These are phyloP conservation scores for Brotula barbata DNA, from an alignment of 2,797 vertebrate genomes.

Conservation along the genomic window DNA sequence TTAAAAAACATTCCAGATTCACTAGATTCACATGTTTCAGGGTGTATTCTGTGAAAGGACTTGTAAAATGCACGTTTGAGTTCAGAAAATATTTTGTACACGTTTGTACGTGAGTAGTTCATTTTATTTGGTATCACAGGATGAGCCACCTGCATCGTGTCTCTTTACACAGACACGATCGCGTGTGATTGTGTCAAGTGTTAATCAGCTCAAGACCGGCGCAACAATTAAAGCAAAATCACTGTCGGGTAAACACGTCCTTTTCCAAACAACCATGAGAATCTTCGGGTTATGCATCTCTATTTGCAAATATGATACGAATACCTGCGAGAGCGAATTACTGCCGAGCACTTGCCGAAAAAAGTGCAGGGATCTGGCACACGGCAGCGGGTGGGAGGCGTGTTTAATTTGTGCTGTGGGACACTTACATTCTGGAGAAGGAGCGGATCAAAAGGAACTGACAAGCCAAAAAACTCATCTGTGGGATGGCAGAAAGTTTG, in stretches of 20 bases:
- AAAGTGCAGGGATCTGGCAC: background rate
- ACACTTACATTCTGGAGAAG: conserved; percentile 25
- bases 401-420: conserved; percentile 35
- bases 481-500: conserved; percentile 14
- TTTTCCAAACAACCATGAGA: conserved; percentile 23
- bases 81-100: background rate
- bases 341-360: conserved; percentile 6
- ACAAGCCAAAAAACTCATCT: conserved; percentile 41
- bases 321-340: conserved; percentile 22
- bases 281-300: conserved; percentile 29
- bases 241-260: conserved; percentile 37
- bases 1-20: no score
- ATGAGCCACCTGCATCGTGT: conserved; percentile 33
- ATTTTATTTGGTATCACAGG: conserved; percentile 27
- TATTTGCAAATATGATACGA: conserved; percentile 25
- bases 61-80: no score
- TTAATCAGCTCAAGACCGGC: conserved; percentile 44
- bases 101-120: conserved; percentile 2
- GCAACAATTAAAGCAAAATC: conserved; percentile 43
- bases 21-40: no score
- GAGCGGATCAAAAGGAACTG: conserved; percentile 36
- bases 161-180: conserved; percentile 32
- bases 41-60: no score
- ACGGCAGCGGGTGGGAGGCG: conserved; percentile 9
- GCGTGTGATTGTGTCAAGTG: conserved; percentile 41